Evolutionary conservation across 2,888 invertebrate species (phyloP).

Genomic region (Smittia aterrima): DNA sequence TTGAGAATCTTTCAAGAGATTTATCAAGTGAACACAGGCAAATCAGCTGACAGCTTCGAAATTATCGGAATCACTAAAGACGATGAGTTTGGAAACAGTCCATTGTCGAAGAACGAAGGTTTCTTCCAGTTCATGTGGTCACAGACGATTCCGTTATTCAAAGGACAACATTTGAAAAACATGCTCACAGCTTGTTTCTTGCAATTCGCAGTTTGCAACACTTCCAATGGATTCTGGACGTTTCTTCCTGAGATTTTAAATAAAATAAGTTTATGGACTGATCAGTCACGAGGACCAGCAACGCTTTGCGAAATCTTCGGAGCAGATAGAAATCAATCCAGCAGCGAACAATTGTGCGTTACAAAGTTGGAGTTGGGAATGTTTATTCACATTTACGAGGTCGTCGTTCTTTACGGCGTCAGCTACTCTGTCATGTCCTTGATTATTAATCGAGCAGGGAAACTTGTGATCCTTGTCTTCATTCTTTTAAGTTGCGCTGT

Average conservation of each 20-base stretch:
- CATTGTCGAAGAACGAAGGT: conserved; percentile 43
- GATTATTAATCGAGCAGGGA: conserved; percentile 13
- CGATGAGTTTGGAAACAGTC: conserved; percentile 42
- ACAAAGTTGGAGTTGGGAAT: neutral
- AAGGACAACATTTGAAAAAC: conserved; percentile 47
- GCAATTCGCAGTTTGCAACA: conserved; percentile 49
- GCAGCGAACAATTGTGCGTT: neutral
- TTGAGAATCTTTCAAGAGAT: conserved; percentile 47
- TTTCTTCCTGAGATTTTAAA: conserved; percentile 52
- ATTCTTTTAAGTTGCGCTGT: neutral
- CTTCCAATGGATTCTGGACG: conserved; percentile 50
- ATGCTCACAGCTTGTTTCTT: conserved; percentile 49
- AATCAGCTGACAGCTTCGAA: neutral
- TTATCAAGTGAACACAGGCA: conserved; percentile 47
- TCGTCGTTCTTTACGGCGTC: neutral
- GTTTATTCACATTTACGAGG: neutral
- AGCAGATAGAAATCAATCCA: neutral
- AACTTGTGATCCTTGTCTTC: conserved; percentile 1
- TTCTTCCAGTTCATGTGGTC: conserved; percentile 49
- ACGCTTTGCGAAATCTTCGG: conserved; percentile 30
- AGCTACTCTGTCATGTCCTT: conserved; percentile 2
- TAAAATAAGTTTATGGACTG: conserved; percentile 44
- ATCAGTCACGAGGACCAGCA: neutral
- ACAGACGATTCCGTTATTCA: conserved; percentile 51
- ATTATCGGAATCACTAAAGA: conserved; percentile 5